Evolutionary conservation across 1,140 invertebrate species (phyloP), one percentile per base, ranked within the genome.

Genomic region (Thaumetopoea pityocampa): DNA sequence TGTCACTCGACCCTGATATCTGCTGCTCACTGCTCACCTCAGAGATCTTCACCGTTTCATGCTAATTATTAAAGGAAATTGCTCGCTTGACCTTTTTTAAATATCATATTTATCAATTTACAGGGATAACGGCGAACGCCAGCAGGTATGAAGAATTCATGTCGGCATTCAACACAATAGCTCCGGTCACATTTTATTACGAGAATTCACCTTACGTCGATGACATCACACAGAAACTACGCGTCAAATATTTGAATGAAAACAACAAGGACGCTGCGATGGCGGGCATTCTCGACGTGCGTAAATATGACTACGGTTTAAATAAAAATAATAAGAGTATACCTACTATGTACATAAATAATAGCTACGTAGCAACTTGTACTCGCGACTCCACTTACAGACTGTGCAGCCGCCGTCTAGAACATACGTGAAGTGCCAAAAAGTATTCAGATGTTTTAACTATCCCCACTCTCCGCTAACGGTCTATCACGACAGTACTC

Each of bases 141-240:
- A 59, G 51, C 1, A 60, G 88, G 6, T 65, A 86, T 23, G n/a
- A 78, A 4, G 87, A 90, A 29, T 84, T 92, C 19, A 82, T 89
- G 37, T 51, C 82, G 0, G 77, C 88, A 1, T 92, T 91, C 37
- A 66, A 87, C 0, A 65, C 77, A 2, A 69, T 91, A n/a, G 76
- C 87, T 4, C 90, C 91, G 0, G 73, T 90, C 0, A 88, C 92
- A 1, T 71, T 91, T 17, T 92, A 89, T 45, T 86, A 89, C 43
- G 87, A 92, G 5, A 87, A 86, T 0, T 85, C 86, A 4, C 65
- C 74, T 0, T 54, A 85, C 11, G 54, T 72, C 3, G 65, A 65
- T 2, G 38, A 68, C n/a, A 84, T 92, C 1, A 88, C 88, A 0
- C 54, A 79, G n/a, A 65, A 72, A 28, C 86, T 92, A 8, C 84